These are phyloP conservation scores for Drosophila carrolli DNA, from an alignment of 1,140 invertebrate genomes.

Conservation along the genomic window DNA sequence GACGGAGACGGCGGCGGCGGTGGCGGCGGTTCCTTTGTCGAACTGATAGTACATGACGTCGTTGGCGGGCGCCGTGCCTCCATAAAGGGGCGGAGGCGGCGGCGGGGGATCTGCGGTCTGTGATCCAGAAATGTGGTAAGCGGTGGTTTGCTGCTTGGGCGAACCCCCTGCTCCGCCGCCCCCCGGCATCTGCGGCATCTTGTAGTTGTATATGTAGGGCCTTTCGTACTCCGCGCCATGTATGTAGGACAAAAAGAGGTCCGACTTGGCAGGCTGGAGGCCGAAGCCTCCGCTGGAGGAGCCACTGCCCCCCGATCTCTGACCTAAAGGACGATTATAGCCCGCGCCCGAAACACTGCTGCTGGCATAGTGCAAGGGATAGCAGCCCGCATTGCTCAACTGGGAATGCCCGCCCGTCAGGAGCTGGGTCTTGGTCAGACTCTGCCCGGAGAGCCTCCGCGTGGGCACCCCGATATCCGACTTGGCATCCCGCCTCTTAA, in stretches of 20 bases:
- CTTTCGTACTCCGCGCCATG: constrained; percentile 77
- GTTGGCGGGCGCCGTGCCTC: constrained; percentile 74
- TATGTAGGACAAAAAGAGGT: constrained; percentile 81
- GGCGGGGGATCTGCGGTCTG: constrained; percentile 81
- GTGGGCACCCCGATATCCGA: constrained; percentile 83
- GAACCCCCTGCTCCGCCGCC: constrained; percentile 41
- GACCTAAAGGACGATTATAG: constrained; percentile 55
- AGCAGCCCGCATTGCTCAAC: constrained; percentile 70
- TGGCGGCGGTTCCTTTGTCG: constrained; percentile 71
- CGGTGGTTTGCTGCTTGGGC: constrained; percentile 64
- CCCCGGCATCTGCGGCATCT: constrained; percentile 80
- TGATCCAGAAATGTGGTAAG: constrained; percentile 82
- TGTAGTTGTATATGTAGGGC: constrained; percentile 82
- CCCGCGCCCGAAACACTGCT: constrained; percentile 52
- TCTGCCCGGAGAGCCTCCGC: constrained; percentile 73
- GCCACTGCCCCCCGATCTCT: constrained; percentile 36
- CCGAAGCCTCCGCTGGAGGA: constrained; percentile 7
- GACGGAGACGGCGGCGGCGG: constrained; percentile 7
- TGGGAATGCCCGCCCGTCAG: constrained; percentile 60
- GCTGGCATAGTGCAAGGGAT: constrained; percentile 71
- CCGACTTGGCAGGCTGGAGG: constrained; percentile 82
- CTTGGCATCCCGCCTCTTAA: constrained; percentile 79
- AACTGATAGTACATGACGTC: constrained; percentile 84
- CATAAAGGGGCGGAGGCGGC: constrained; percentile 66
- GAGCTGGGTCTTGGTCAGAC: constrained; percentile 77